phyloP scores from a whole-genome alignment of 1,140 invertebrate genomes.

The Hyles euphorbiae region DNA sequence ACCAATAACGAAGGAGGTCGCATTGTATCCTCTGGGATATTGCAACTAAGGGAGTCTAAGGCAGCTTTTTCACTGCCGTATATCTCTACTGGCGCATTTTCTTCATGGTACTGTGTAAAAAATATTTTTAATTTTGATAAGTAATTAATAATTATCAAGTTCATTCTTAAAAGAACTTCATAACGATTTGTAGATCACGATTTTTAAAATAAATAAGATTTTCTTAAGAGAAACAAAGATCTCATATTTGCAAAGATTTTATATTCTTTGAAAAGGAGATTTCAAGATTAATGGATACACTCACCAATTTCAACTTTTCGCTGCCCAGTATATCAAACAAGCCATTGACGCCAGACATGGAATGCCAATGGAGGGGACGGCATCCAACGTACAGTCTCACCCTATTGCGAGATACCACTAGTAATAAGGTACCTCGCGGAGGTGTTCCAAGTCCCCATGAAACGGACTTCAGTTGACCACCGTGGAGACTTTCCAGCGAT shows the following conservation, averaged over 20 bases:
- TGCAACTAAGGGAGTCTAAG: slow-evolving; percentile 49
- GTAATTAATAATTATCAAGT: too few species aligned
- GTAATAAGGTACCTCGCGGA: slow-evolving; percentile 31
- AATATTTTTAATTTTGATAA: background rate
- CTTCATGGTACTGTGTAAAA: slow-evolving; percentile 59
- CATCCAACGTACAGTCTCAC: slow-evolving; percentile 55
- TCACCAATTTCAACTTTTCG: slow-evolving; percentile 54
- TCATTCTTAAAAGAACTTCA: too few species aligned
- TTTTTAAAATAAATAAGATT: too few species aligned
- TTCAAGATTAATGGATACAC: slow-evolving; percentile 1
- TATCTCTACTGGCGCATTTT: slow-evolving; percentile 57
- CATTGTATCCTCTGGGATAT: slow-evolving; percentile 29
- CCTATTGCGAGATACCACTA: slow-evolving; percentile 38
- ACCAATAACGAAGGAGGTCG: slow-evolving; percentile 38
- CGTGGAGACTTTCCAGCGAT: slow-evolving; percentile 50
- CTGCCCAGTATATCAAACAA: slow-evolving; percentile 39
- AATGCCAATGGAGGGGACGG: slow-evolving; percentile 50
- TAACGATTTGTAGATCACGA: too few species aligned
- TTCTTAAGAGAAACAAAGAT: too few species aligned
- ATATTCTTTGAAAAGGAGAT: too few species aligned
- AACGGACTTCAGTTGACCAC: slow-evolving; percentile 51
- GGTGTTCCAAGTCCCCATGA: slow-evolving; percentile 51
- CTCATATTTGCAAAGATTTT: too few species aligned
- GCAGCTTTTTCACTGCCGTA: slow-evolving; percentile 47
- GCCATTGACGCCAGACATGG: slow-evolving; percentile 47